Evolutionary conservation across 2,888 invertebrate species (phyloP).

Genomic region (Stenodera caucasica): DNA sequence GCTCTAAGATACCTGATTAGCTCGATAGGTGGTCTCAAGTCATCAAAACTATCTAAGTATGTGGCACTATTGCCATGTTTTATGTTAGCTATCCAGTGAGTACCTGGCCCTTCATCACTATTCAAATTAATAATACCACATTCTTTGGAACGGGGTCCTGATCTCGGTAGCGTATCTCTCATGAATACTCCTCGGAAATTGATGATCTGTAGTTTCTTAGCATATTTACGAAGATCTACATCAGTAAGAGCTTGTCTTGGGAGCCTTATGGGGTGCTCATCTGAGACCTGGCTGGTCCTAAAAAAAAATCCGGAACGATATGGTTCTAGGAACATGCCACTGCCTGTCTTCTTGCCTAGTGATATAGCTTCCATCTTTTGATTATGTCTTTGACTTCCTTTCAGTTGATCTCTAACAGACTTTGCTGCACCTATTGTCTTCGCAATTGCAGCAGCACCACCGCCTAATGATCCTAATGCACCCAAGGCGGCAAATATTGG

Average conservation of each 20-base stretch:
- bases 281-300: constrained; percentile 33
- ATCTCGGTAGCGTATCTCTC: constrained; percentile 33
- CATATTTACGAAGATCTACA: constrained; percentile 39
- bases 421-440: constrained; percentile 47
- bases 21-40: constrained; percentile 12
- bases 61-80: not conserved
- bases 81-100: constrained; percentile 15
- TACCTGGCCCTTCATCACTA: not conserved
- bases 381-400: constrained; percentile 47
- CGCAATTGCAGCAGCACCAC: constrained; percentile 47
- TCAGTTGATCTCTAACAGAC: constrained; percentile 41
- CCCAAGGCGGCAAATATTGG: constrained; percentile 48
- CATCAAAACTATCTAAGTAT: constrained; percentile 13
- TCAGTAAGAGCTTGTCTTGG: constrained; percentile 46
- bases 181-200: constrained; percentile 42
- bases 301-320: constrained; percentile 29
- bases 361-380: constrained; percentile 48
- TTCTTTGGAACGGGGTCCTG: not conserved
- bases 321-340: constrained; percentile 43
- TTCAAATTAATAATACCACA: constrained; percentile 14
- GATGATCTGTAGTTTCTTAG: constrained; percentile 17
- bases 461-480: constrained; percentile 46
- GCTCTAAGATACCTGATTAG: not conserved
- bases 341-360: constrained; percentile 32
- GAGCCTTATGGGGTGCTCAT: constrained; percentile 47